Evolutionary conservation across 2,797 vertebrate genomes (phyloP).

Genomic region (Cirrhinus mrigala): DNA sequence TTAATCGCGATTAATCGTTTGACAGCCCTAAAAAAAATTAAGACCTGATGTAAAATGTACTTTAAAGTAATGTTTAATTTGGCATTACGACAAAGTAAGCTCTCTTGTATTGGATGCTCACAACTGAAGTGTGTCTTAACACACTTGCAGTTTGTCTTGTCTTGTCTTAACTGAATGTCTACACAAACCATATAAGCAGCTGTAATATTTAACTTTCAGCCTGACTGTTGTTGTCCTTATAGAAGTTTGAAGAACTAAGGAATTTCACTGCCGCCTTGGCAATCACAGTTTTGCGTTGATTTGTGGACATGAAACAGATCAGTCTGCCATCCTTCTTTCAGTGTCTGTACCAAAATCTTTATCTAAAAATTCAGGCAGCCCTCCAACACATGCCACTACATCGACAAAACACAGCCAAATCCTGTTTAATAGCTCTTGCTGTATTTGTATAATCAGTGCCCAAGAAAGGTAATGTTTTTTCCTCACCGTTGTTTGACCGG

Average conservation of each 20-base stretch:
- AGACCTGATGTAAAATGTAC: not conserved
- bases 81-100: too few species aligned
- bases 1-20: too few species aligned
- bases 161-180: not conserved
- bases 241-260: not conserved
- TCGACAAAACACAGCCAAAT: not conserved
- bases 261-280: not conserved
- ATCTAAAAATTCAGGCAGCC: not conserved
- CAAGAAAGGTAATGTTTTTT: slow-evolving; percentile 33
- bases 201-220: not conserved
- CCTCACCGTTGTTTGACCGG: not conserved
- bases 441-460: slow-evolving; percentile 8
- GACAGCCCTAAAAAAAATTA: too few species aligned
- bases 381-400: slow-evolving; percentile 26
- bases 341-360: not conserved
- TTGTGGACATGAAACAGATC: not conserved
- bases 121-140: not conserved
- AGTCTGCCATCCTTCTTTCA: not conserved
- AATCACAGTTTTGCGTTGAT: not conserved
- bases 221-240: not conserved
- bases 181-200: not conserved
- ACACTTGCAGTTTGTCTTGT: not conserved
- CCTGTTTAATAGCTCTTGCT: slow-evolving; percentile 11
- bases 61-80: not conserved
- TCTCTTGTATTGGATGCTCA: not conserved